Conservation (phyloP, 2,113 vertebrate genomes). For the Cisticola juncidis region DNA sequence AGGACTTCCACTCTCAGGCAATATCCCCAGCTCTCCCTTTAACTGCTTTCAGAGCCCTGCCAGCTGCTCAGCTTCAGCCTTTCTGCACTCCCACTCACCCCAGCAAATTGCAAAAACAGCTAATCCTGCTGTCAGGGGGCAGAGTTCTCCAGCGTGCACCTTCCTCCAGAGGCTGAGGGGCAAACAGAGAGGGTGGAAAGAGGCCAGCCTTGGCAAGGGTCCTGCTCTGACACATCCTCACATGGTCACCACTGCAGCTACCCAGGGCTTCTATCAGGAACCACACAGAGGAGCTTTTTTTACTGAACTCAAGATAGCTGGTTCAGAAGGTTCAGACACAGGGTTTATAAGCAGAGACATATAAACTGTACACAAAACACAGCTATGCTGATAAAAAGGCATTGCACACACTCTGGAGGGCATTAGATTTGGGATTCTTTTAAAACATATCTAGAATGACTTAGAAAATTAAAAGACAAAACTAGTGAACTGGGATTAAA, state of each 20-base stretch:
- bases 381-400: background rate
- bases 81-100: background rate
- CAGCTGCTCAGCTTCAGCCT: background rate
- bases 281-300: background rate
- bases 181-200: background rate
- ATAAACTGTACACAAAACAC: background rate
- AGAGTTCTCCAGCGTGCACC: background rate
- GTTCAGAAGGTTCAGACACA: background rate
- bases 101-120: background rate
- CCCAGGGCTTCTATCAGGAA: background rate
- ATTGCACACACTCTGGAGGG: background rate
- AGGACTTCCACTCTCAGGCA: conserved; percentile 4
- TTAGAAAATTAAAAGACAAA: background rate
- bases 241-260: background rate
- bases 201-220: background rate
- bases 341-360: background rate
- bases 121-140: background rate
- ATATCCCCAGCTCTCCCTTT: background rate
- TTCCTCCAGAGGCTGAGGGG: background rate
- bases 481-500: background rate
- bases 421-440: background rate
- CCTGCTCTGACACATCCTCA: background rate
- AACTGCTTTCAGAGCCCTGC: background rate
- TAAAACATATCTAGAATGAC: background rate
- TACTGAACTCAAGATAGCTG: background rate